Base-by-base conservation (phyloP, 2,797 vertebrate genomes). In the Lithobates pipiens region DNA sequence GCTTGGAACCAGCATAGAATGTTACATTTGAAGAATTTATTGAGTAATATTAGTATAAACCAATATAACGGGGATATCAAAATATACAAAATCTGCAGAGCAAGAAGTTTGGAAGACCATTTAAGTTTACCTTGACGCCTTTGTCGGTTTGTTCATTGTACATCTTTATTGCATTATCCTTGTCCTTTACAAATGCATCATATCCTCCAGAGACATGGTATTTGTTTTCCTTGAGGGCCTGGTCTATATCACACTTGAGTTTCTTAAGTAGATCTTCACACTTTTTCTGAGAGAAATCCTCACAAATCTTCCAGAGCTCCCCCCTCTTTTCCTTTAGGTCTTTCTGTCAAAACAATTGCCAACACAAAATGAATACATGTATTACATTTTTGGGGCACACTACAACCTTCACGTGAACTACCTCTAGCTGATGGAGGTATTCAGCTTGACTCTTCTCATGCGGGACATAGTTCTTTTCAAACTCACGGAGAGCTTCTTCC, bases 401-500 rank as follows among this genome's bases (percentile, higher is more conserved):
- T 10, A 42, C 72, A 44, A 39, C 5, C 2, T 18, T 7, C n/a
- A 16, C 16, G 3, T 10, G 2, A 10, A 5, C 0, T 39, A 85
- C 84, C 77, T 75, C 36, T 6, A 85, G 84, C 29, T 67, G 39
- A 16, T 75, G 27, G 25, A 23, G 13, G 27, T 29, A 69, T 46
- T 90, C 61, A 25, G 85, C 82, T 5, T 79, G 63, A 0, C 36
- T 44, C 3, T 84, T 36, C 2, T 90, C 85, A 46, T 93, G 91
- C 65, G 90, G 91, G 79, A 93, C 91, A 75, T 89, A 90, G 1
- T 61, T 65, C 5, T 80, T 88, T 82, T 89, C 82, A 78, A 93
- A 93, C 7, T 54, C 63, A 15, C 23, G 1, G 0, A 79, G 84
- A 57, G 91, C 91, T 81, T 86, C 54, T 0, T 78, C 77, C 76